A percentile compares a stretch with the other conserved stretches of the same genome.
Conservation (phyloP, 2,888 invertebrate genomes). For the Thyatira batis region DNA sequence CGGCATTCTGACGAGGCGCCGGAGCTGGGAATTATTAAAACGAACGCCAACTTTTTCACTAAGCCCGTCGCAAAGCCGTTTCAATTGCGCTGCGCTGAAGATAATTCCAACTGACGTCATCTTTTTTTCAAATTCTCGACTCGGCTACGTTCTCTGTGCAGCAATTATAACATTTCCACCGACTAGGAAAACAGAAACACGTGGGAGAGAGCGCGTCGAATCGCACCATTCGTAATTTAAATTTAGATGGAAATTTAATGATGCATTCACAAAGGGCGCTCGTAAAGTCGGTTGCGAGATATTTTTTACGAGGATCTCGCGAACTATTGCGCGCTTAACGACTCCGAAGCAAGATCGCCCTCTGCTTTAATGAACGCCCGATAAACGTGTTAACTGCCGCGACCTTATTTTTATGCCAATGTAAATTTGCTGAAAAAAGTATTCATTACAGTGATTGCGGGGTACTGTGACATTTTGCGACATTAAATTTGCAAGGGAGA, state of each 20-base stretch:
- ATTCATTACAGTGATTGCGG: constrained; percentile 73
- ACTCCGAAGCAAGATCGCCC: constrained; percentile 82
- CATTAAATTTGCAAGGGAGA: constrained; percentile 42
- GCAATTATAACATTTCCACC: constrained; percentile 82
- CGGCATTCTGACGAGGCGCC: constrained; percentile 83
- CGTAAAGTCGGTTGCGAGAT: constrained; percentile 82
- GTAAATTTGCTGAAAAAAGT: constrained; percentile 80
- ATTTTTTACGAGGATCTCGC: constrained; percentile 83
- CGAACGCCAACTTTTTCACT: constrained; percentile 83
- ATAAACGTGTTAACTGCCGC: constrained; percentile 82
- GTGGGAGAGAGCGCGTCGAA: constrained; percentile 74
- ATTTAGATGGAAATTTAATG: constrained; percentile 83
- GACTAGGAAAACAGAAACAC: constrained; percentile 82
- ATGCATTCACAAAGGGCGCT: constrained; percentile 82
- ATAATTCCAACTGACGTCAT: constrained; percentile 82
- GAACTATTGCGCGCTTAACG: constrained; percentile 83
- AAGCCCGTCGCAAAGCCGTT: constrained; percentile 82
- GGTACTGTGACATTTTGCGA: constrained; percentile 43
- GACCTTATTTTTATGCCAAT: constrained; percentile 81
- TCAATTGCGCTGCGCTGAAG: constrained; percentile 83
- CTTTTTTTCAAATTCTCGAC: constrained; percentile 81
- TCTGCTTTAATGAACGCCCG: constrained; percentile 82
- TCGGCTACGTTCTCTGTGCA: constrained; percentile 78
- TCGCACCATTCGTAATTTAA: constrained; percentile 79
- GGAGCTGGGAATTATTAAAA: constrained; percentile 82